Conservation (phyloP, 2,113 vertebrate species). For the Lates calcarifer region DNA sequence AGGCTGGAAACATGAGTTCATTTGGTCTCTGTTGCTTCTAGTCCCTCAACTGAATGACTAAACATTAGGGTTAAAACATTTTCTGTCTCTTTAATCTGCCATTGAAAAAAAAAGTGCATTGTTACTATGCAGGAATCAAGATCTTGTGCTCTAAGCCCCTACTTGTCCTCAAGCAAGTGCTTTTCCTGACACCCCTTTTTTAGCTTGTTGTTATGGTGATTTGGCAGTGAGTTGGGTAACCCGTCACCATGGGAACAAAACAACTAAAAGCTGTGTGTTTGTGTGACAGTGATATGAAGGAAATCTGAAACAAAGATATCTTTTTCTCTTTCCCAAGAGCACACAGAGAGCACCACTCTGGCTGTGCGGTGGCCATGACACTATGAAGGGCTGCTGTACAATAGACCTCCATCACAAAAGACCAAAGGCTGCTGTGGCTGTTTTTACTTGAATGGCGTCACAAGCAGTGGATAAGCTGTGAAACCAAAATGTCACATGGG, state of each 20-base stretch:
- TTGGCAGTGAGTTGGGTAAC: slow-evolving; percentile 68
- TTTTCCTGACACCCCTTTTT: slow-evolving; percentile 36
- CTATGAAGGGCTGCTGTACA: slow-evolving; percentile 27
- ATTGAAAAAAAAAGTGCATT: neutral
- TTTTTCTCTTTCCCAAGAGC: slow-evolving; percentile 49
- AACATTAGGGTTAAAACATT: slow-evolving; percentile 5
- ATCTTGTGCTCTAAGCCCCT: slow-evolving; percentile 34
- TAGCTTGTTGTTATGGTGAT: slow-evolving; percentile 80
- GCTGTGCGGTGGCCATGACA: slow-evolving; percentile 44
- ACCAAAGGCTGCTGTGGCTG: slow-evolving; percentile 47
- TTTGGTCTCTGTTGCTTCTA: neutral
- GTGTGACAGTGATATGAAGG: slow-evolving; percentile 67
- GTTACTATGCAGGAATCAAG: slow-evolving; percentile 34
- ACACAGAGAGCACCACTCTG: slow-evolving; percentile 23
- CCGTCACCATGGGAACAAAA: slow-evolving; percentile 76
- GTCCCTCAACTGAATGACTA: neutral
- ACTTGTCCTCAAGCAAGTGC: slow-evolving; percentile 41
- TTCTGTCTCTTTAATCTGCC: slow-evolving; percentile 34
- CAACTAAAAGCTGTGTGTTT: slow-evolving; percentile 64
- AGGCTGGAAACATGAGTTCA: neutral
- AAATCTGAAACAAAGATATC: slow-evolving; percentile 74
- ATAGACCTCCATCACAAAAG: slow-evolving; percentile 48
- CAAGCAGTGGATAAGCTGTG: slow-evolving; percentile 34
- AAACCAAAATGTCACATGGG: slow-evolving; percentile 34
- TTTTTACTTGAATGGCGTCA: slow-evolving; percentile 44